Evolutionary conservation across 2,113 vertebrate genomes (phyloP), one percentile per base, ranked within the genome.

Genomic region (Gallinago undulata): DNA sequence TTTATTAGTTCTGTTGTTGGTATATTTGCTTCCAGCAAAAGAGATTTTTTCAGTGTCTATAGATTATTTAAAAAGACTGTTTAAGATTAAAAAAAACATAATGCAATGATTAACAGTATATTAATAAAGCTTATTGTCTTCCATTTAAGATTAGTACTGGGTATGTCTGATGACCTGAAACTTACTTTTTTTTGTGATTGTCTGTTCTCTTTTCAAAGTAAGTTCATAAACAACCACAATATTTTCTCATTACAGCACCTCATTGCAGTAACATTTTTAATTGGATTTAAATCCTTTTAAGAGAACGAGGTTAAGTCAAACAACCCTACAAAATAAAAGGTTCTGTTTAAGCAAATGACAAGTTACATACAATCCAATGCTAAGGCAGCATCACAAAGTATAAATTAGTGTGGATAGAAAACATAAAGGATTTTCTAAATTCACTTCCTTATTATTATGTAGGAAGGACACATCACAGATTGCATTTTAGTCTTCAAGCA

Each of bases 291-390:
- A 90, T 59, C 8, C 31, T 81, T 53, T 66, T 62, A 72, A 56
- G 69, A 90, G 37, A 95, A 95, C 5, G n/a, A 95, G 33, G 33
- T 67, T 72, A 84, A 96, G 45, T 75, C 82, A 95, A 94, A 84
- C n/a, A 84, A 64, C 15, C 21, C 33, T 57, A 57, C n/a, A 60
- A 50, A 81, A n/a, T 37, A 75, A 78, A 90, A 93, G 28, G 10
- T 63, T 76, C 62, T 62, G 41, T 87, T 94, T 69, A 87, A 88
- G 45, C 11, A 89, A 84, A 74, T 51, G 50, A 14, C 23, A 74
- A 84, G 16, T 50, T 74, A 56, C 33, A 68, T 30, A 57, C 8
- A 91, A 84, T 59, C 39, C 66, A 91, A 30, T 31, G 22, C 13
- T 82, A 92, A 79, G 68, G 70, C 9, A 82, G 33, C n/a, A 76